Evolutionary conservation across 2,113 vertebrate species (phyloP).

Genomic region (Tychaedon coryphoeus): DNA sequence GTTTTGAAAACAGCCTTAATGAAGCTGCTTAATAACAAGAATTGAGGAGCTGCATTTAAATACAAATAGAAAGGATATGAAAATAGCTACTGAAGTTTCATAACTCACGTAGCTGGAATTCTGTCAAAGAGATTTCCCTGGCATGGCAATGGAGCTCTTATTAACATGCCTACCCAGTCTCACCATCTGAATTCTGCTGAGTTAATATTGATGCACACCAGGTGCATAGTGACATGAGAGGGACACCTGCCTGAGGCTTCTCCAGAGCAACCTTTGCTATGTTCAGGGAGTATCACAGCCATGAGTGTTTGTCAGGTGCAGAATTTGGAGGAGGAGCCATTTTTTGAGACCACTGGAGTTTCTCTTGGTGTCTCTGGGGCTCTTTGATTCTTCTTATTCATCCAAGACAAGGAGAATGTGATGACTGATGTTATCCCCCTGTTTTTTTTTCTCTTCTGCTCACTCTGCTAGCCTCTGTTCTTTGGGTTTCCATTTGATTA

Average conservation of each 20-base stretch:
- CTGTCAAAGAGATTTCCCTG: neutral
- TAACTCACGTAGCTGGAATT: neutral
- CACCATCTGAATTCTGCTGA: neutral
- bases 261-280: neutral
- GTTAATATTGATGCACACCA: neutral
- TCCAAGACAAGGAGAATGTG: neutral
- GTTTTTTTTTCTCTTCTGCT: fast-evolving
- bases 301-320: neutral
- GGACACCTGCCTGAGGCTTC: neutral
- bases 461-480: neutral
- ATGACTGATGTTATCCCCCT: neutral
- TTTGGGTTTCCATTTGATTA: neutral
- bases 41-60: neutral
- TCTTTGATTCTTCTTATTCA: neutral
- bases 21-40: neutral
- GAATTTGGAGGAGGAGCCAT: neutral
- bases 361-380: neutral
- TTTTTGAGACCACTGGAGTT: neutral
- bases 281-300: neutral
- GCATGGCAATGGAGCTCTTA: neutral
- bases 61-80: neutral
- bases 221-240: neutral
- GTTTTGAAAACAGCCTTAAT: neutral
- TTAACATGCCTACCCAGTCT: neutral
- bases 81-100: neutral